These are phyloP conservation scores for Nowickia ferox DNA, from an alignment of 2,888 invertebrate genomes.

Conservation along the genomic window DNA sequence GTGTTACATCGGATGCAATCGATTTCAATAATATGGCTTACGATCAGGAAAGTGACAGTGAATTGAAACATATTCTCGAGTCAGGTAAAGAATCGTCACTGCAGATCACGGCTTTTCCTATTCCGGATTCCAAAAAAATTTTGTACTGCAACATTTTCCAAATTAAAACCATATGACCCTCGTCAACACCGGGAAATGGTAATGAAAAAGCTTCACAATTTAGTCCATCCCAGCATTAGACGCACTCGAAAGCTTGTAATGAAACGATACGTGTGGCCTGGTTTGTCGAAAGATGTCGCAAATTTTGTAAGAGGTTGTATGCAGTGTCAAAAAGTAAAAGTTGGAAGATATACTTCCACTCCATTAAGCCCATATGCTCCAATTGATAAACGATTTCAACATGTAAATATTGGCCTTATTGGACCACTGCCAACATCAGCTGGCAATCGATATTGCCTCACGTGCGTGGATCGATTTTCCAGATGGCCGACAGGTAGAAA, in stretches of 20 bases:
- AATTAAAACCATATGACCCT: constrained; percentile 47
- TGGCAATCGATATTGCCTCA: constrained; percentile 77
- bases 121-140: constrained; percentile 38
- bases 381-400: constrained; percentile 74
- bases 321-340: constrained; percentile 59
- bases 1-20: not conserved
- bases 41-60: constrained; percentile 21
- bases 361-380: constrained; percentile 11
- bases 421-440: constrained; percentile 63
- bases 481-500: constrained; percentile 35
- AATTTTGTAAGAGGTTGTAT: too few species aligned
- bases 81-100: constrained; percentile 31
- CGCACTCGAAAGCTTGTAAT: constrained; percentile 46
- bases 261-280: constrained; percentile 64
- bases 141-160: constrained; percentile 65
- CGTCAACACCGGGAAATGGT: not conserved
- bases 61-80: constrained; percentile 11
- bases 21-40: too few species aligned
- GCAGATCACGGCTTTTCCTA: constrained; percentile 43
- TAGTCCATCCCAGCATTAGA: constrained; percentile 23
- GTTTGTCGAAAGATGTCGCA: too few species aligned
- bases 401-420: constrained; percentile 81
- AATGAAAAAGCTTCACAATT: constrained; percentile 1
- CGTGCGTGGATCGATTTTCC: constrained; percentile 61
- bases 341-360: constrained; percentile 15